Evolutionary conservation across 2,113 vertebrate species (phyloP).

Genomic region (Leptobrachium leishanense): DNA sequence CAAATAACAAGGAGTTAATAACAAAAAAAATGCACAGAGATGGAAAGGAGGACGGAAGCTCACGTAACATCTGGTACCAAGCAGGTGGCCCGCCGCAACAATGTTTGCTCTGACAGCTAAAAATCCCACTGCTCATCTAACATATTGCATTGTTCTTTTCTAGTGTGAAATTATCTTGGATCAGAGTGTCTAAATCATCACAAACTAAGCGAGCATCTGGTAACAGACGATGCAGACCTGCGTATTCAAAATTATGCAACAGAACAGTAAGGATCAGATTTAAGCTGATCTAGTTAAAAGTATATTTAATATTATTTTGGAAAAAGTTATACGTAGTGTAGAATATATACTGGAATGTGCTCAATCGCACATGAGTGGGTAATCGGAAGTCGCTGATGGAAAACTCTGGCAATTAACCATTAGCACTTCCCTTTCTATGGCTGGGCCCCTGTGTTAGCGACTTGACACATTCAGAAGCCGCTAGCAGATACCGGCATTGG

Average conservation of each 20-base stretch:
- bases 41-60: background rate
- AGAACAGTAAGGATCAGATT: background rate
- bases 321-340: background rate
- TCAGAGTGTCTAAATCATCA: slow-evolving; percentile 44
- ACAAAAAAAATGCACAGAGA: background rate
- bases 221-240: slow-evolving; percentile 27
- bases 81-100: slow-evolving; percentile 40
- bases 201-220: slow-evolving; percentile 44
- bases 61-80: slow-evolving; percentile 34
- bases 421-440: too few relatives aligned
- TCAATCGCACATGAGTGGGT: too few relatives aligned
- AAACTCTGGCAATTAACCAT: too few relatives aligned
- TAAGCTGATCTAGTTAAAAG: slow-evolving; percentile 14
- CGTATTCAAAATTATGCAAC: slow-evolving; percentile 37
- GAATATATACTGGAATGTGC: too few relatives aligned
- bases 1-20: too few relatives aligned
- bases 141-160: slow-evolving; percentile 44
- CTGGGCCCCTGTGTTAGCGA: too few relatives aligned
- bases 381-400: too few relatives aligned
- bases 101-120: slow-evolving; percentile 39
- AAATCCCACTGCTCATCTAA: slow-evolving; percentile 47
- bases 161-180: slow-evolving; percentile 43
- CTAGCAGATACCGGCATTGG: too few relatives aligned
- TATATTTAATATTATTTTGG: background rate
- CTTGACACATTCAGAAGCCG: too few relatives aligned